Conservation (phyloP, 2,113 vertebrate genomes). For the Conger conger region DNA sequence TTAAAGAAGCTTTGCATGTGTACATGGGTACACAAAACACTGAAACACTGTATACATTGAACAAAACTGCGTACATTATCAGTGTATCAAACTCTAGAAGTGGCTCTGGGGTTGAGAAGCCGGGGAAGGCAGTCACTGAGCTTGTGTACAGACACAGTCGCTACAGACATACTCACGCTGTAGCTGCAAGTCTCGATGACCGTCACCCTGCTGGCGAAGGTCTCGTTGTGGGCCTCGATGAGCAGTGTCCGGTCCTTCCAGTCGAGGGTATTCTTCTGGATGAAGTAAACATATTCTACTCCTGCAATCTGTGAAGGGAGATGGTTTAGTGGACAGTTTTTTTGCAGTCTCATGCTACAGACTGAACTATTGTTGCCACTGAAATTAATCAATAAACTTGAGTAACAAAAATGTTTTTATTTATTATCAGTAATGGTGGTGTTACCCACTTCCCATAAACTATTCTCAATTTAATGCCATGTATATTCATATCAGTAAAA, state of each 20-base stretch:
- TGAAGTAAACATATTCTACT: constrained; percentile 76
- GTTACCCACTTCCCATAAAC: neutral
- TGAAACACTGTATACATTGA: neutral
- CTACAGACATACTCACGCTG: constrained; percentile 60
- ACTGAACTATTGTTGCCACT: no score
- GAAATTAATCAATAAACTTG: no score
- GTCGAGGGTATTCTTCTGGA: constrained; percentile 78
- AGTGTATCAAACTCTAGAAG: neutral
- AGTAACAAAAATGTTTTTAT: neutral
- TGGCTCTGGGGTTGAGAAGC: no score
- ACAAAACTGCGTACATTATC: neutral
- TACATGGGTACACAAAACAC: neutral
- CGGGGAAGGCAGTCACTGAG: neutral
- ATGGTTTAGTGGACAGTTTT: neutral
- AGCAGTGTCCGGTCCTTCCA: constrained; percentile 75
- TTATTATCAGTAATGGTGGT: neutral
- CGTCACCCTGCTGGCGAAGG: constrained; percentile 73
- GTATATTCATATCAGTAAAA: neutral
- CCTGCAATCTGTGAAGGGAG: constrained; percentile 70
- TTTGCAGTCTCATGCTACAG: no score
- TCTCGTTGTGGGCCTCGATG: constrained; percentile 79
- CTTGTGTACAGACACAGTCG: neutral
- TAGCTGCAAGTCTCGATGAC: constrained; percentile 78
- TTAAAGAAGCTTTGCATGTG: neutral
- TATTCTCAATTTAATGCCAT: neutral